Evolutionary conservation across 2,113 vertebrate genomes (phyloP).

Genomic region (Barnardius zonarius): DNA sequence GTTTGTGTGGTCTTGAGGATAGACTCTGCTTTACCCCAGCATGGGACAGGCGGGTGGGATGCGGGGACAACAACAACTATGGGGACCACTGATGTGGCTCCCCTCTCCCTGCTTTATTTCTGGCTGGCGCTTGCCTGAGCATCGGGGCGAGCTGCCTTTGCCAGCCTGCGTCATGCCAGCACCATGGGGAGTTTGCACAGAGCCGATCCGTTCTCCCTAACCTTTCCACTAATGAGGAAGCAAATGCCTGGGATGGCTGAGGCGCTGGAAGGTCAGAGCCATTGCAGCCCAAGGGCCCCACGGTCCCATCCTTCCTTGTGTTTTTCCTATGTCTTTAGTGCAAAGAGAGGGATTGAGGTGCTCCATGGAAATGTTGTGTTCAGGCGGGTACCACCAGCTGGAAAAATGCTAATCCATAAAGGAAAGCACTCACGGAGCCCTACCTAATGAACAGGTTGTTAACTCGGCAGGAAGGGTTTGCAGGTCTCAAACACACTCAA

Average conservation of each 20-base stretch:
- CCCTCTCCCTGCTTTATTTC: neutral
- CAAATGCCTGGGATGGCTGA: conserved; percentile 13
- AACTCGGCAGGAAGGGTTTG: neutral
- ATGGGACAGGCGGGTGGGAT: accelerated
- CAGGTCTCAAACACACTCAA: neutral
- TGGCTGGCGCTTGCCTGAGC: accelerated
- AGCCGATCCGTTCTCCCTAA: neutral
- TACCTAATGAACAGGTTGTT: neutral
- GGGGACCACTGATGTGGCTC: neutral
- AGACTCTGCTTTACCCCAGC: neutral
- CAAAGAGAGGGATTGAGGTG: neutral
- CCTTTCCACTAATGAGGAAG: conserved; percentile 40
- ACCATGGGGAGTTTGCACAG: neutral
- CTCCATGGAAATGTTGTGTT: neutral
- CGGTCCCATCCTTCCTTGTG: neutral
- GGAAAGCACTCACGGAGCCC: accelerated
- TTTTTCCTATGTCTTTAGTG: neutral
- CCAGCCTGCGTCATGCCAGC: neutral
- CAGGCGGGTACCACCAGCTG: neutral
- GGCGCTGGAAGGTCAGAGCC: neutral
- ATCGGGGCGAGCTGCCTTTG: neutral
- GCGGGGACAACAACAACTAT: neutral
- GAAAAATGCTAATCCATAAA: neutral
- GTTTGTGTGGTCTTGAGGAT: accelerated
- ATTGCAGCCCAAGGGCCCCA: accelerated